Evolutionary conservation across 1,140 invertebrate species (phyloP).

Genomic region (Drepana arcuata): DNA sequence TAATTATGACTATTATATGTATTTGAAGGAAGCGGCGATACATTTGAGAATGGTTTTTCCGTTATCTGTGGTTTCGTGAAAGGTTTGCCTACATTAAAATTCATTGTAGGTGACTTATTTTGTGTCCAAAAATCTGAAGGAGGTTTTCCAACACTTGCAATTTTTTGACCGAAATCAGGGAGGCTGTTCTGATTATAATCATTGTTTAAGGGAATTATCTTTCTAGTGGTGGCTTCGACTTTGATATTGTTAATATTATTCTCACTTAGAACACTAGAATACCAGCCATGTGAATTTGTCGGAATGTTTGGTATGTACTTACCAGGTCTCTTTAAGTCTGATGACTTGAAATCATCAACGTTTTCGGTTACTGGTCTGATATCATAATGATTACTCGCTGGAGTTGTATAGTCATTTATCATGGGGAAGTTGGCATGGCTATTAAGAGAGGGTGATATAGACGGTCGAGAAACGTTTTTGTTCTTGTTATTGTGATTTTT

Average conservation of each 20-base stretch:
- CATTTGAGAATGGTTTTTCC: conserved; percentile 19
- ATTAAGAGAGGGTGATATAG: conserved; percentile 32
- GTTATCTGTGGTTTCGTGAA: conserved; percentile 40
- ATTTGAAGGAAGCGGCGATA: too few relatives aligned
- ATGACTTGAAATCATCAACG: conserved; percentile 14
- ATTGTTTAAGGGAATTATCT: conserved; percentile 58
- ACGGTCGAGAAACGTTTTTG: too few relatives aligned
- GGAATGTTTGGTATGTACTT: conserved; percentile 44
- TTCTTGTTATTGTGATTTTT: too few relatives aligned
- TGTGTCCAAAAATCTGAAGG: conserved; percentile 39
- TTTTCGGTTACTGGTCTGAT: conserved; percentile 30
- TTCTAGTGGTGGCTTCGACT: conserved; percentile 53
- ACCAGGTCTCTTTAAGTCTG: conserved; percentile 26
- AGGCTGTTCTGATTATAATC: conserved; percentile 35
- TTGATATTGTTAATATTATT: conserved; percentile 46
- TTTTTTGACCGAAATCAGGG: conserved; percentile 54
- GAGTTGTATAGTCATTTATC: conserved; percentile 38
- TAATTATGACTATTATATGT: conserved; percentile 43
- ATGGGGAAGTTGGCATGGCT: conserved; percentile 69
- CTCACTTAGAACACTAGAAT: conserved; percentile 51
- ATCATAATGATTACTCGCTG: conserved; percentile 5
- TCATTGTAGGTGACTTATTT: conserved; percentile 18
- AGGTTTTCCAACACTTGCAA: conserved; percentile 40
- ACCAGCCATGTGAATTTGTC: conserved; percentile 63
- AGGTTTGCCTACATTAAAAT: conserved; percentile 44